Base-by-base conservation (phyloP, 2,113 vertebrate species). In the Sylvilagus bachmani region DNA sequence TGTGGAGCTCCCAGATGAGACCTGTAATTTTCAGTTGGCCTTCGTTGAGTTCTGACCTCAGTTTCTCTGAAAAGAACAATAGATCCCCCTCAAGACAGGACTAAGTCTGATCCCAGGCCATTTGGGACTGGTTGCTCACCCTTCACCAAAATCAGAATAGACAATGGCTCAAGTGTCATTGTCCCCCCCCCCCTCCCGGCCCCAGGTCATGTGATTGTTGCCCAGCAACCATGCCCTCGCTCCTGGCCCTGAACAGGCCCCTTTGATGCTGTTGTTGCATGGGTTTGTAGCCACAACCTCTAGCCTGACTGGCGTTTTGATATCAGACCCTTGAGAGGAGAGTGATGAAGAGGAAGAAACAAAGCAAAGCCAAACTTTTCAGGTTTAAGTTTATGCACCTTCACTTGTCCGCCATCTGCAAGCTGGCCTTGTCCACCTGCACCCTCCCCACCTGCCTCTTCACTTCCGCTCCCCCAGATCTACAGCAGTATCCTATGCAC, bases 91-190 rank as follows among this genome's bases (percentile, higher is more conserved):
- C 27, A 62, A 83, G 14, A 94, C 31, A 51, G 67, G 38, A 27
- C 62, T 82, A 36, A 66, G 49, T 86, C 55, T 70, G 27, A 62
- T n/a, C 82, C 21, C 19, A 31, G 3, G 66, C 49, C 75, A 21
- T 27, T 51, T 91, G 67, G 31, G 1, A 58, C 81, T 80, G 44
- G 33, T 62, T 66, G 3, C 29, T 27, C 74, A 83, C 21, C 22
- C 24, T 90, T 64, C 16, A 83, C 64, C 83, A 91, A 36, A 31
- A 92, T 75, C 33, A 75, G 89, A 90, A 85, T 58, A 58, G n/a
- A 66, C 38, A 13, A 6, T 22, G 64, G 51, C 27, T 89, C 77
- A 62, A 36, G 70, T 31, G 9, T 44, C 69, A 53, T 25, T 53
- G 24, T 58, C 55, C 44, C 22, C 78, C 77, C 69, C 8, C 24